Evolutionary conservation across 2,888 invertebrate species (phyloP).

Genomic region (Pterobdella sp.): DNA sequence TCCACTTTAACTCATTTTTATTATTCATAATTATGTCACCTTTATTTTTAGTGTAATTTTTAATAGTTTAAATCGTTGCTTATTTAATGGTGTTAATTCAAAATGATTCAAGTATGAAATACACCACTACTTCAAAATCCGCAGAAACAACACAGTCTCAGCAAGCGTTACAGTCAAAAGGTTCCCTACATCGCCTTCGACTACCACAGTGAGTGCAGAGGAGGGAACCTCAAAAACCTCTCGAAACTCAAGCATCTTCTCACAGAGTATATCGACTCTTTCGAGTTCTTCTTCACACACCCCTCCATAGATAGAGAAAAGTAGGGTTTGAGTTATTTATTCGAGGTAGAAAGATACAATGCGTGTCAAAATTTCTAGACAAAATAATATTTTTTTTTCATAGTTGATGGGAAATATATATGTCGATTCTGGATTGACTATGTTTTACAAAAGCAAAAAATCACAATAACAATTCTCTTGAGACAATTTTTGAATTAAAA

Average conservation of each 20-base stretch:
- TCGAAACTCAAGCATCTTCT: conserved; percentile 73
- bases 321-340: neutral
- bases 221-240: conserved; percentile 71
- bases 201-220: conserved; percentile 86
- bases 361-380: too few relatives aligned
- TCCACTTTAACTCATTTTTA: neutral
- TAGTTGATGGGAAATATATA: too few relatives aligned
- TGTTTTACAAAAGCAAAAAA: too few relatives aligned
- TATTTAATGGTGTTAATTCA: too few relatives aligned
- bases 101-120: too few relatives aligned
- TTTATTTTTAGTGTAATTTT: too few relatives aligned
- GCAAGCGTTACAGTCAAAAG: conserved; percentile 59
- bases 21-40: too few relatives aligned
- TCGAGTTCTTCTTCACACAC: conserved; percentile 60
- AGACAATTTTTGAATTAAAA: too few relatives aligned
- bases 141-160: neutral
- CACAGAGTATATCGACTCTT: conserved; percentile 64
- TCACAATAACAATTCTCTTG: too few relatives aligned
- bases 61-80: too few relatives aligned
- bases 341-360: neutral
- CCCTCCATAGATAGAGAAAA: neutral
- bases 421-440: too few relatives aligned
- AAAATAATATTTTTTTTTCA: neutral
- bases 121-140: neutral
- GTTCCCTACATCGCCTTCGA: conserved; percentile 86